phyloP scores from a whole-genome alignment of 2,113 vertebrate genomes.

The Okapia johnstoni region DNA sequence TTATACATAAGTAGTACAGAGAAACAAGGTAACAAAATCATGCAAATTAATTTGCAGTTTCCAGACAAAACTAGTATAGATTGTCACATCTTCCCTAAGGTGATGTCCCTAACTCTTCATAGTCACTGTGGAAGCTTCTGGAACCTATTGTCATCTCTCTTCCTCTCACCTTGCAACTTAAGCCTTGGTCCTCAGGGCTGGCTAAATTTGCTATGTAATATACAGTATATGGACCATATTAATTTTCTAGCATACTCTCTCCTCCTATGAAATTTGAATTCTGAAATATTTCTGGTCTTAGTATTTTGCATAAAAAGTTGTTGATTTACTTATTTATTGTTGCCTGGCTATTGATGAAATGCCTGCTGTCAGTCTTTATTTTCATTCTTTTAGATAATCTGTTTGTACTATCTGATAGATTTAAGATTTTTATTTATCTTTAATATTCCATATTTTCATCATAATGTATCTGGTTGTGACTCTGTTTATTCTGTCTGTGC shows the following conservation, averaged over 20 bases:
- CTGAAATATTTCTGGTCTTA: neutral
- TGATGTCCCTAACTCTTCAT: neutral
- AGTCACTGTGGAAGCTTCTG: neutral
- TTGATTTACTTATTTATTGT: neutral
- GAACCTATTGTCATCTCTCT: neutral
- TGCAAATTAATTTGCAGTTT: neutral
- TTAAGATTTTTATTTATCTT: neutral
- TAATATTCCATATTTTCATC: neutral
- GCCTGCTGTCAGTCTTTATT: neutral
- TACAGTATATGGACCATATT: neutral
- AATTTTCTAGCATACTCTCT: neutral
- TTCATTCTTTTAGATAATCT: slow-evolving; percentile 10
- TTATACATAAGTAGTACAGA: neutral
- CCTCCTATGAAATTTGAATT: neutral
- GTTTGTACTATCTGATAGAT: neutral
- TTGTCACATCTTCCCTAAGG: neutral
- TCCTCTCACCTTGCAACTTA: neutral
- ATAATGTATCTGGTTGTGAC: neutral
- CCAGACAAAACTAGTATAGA: neutral
- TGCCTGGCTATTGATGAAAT: neutral
- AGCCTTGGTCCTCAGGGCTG: neutral
- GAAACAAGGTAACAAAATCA: neutral
- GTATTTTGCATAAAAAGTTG: neutral
- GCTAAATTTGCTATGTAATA: neutral
- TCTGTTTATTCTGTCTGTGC: neutral